Base-by-base conservation (phyloP, 1,140 invertebrate species). In the Asobara japonica region DNA sequence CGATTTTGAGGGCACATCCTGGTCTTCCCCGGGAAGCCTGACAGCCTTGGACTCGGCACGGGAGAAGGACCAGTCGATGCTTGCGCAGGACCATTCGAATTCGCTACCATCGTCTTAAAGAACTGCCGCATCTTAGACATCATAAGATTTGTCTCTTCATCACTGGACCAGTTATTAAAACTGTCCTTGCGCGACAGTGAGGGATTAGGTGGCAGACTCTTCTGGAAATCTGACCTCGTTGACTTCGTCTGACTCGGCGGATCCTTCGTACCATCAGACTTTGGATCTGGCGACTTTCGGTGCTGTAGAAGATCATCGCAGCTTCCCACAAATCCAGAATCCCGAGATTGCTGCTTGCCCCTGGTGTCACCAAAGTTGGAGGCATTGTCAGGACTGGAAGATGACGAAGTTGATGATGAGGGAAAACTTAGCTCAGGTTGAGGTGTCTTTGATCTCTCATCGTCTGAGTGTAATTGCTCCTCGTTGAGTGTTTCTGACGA, bases 111-210 rank as follows among this genome's bases (percentile, higher is more conserved):
- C 22, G 94, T 95, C 83, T 96, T 96, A 83, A 96, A 96, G 82
- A 96, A 95, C 75, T 95, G 94, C 3, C 94, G 88, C 94, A 97
- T 95, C 87, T 96, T 96, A 8, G 93, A 94, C 95, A 97, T 96
- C 95, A 97, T 97, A 7, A 96, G 84, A 83, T 97, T 97, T 0
- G 95, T 96, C 86, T 96, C 95, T 82, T 97, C 95, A 80, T 97
- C 95, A 0, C 95, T 96, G 48, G 94, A 96, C 95, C 95, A 96
- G 78, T 96, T 96, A 80, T 96, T 96, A 84, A 96, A 96, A 80
- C 94, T 96, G 82, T 96, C 95, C 83, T 96, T 96, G 29, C 95
- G 89, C 3, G 91, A 91, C 0, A 95, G 80, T 8, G 89, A 89
- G 25, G 89, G 74, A n/a, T 79, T 81, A 16, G 78, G 79, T 16